Base-by-base conservation (phyloP, 35 echinoderm and acorn worm genomes). In the Apostichopus californicus region DNA sequence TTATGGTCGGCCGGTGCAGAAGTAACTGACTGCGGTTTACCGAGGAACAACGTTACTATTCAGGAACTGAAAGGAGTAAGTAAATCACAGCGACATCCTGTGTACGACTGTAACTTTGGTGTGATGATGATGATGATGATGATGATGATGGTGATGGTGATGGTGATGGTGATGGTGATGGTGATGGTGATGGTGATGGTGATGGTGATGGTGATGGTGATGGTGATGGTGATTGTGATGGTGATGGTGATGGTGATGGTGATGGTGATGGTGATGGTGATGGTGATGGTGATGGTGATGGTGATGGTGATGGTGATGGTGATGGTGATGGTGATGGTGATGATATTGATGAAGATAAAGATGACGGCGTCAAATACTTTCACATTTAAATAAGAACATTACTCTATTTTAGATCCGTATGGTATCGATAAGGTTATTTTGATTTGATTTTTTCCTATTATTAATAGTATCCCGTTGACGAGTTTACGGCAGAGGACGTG, bases 401-500 rank as follows among this genome's bases (percentile, higher is more conserved):
- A 28, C 26, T 28, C 26, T 28, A 28, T 28, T 28, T 28, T 28
- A 28, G 26, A 28, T 28, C 26, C 26, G 26, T 28, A 28, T 28
- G 26, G 26, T 28, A 28, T 28, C 26, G 26, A 28, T 28, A 28
- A 28, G 0, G 26, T 28, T 28, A 28, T 28, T 28, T 28, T 28
- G 34, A 46, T 61, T 61, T 61, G 17, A 9, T 83, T 55, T 55
- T 5, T 54, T 57, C 56, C 13, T 83, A n/a, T 58, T 61, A 12
- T 61, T 60, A 61, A 61, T 52, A 85, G 81, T 23, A 85, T 58
- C 81, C 81, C 4, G 58, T 59, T 59, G 57, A 85, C 17, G 21
- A n/a, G 81, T 21, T 22, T 20, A 85, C 81, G 20, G 81, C 81
- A 0, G 81, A 85, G 54, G 81, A 85, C 24, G 81, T 85, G 15